A percentile compares a stretch with the other conserved stretches of the same genome.
Conservation (phyloP, 2,797 vertebrate species). For the Lepilemur septentrionalis region DNA sequence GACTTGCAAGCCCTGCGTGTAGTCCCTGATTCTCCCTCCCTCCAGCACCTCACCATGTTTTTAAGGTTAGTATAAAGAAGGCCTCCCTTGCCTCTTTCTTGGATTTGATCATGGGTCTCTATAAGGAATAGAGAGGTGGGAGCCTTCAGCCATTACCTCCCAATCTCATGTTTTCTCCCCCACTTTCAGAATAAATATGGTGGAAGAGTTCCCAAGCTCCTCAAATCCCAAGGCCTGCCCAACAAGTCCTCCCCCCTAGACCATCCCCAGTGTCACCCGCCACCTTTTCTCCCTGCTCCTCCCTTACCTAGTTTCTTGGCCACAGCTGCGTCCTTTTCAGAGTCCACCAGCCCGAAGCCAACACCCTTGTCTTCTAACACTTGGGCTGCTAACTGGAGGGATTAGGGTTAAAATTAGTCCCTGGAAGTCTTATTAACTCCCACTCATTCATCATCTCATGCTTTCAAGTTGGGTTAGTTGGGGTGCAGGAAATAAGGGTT, state of each 20-base stretch:
- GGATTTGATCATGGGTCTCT: background rate
- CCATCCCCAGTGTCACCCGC: background rate
- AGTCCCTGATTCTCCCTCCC: background rate
- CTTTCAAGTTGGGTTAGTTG: background rate
- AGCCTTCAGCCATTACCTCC: background rate
- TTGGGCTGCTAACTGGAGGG: conserved; percentile 92
- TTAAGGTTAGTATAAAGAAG: background rate
- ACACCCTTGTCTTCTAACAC: conserved; percentile 94
- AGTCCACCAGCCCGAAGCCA: conserved; percentile 93
- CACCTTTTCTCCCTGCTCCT: background rate
- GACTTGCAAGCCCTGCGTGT: background rate
- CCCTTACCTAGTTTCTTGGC: conserved; percentile 93
- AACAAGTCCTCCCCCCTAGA: background rate
- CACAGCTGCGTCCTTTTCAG: conserved; percentile 89
- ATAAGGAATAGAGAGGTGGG: background rate
- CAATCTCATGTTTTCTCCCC: background rate
- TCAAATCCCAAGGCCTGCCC: background rate
- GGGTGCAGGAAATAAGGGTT: background rate
- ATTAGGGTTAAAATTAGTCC: background rate
- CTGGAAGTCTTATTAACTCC: background rate
- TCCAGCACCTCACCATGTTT: background rate
- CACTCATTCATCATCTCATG: background rate
- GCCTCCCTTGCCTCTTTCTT: background rate
- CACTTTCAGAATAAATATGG: background rate
- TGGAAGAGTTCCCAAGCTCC: background rate